These are phyloP conservation scores for Baryphthengus martii DNA, from an alignment of 2,113 vertebrate genomes.

Conservation along the genomic window DNA sequence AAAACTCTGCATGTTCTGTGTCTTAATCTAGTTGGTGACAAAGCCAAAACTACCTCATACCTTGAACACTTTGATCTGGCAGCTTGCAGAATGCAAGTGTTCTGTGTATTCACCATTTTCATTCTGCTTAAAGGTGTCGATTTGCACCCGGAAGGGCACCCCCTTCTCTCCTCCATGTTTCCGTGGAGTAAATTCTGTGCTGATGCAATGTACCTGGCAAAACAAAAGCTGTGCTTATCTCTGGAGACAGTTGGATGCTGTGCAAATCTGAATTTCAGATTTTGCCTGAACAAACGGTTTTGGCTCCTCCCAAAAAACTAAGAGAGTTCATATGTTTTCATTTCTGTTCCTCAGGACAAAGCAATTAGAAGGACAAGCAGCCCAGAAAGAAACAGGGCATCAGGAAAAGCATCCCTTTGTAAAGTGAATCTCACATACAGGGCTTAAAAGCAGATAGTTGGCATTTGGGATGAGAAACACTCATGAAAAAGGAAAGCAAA, in stretches of 20 bases:
- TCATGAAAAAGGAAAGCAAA: background rate
- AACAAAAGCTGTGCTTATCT: slow-evolving; percentile 24
- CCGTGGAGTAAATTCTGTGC: slow-evolving; percentile 93
- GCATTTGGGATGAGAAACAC: background rate
- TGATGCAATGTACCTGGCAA: slow-evolving; percentile 92
- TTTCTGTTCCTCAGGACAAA: background rate
- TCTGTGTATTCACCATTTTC: slow-evolving; percentile 87
- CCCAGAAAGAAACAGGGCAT: background rate
- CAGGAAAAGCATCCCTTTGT: background rate
- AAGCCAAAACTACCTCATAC: slow-evolving; percentile 65
- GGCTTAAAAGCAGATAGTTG: background rate
- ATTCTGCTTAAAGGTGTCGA: slow-evolving; percentile 88
- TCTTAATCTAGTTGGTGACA: background rate
- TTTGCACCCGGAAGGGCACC: slow-evolving; percentile 91
- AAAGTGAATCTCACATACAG: background rate
- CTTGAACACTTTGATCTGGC: slow-evolving; percentile 98
- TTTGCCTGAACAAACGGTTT: background rate
- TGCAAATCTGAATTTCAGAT: background rate
- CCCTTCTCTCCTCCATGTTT: slow-evolving; percentile 97
- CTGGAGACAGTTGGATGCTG: background rate
- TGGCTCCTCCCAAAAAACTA: background rate
- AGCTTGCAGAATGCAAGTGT: slow-evolving; percentile 90
- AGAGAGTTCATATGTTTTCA: background rate
- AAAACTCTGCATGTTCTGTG: background rate
- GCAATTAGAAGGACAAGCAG: background rate